phyloP scores from a whole-genome alignment of 2,113 vertebrate genomes.

The Gila orcuttii region DNA sequence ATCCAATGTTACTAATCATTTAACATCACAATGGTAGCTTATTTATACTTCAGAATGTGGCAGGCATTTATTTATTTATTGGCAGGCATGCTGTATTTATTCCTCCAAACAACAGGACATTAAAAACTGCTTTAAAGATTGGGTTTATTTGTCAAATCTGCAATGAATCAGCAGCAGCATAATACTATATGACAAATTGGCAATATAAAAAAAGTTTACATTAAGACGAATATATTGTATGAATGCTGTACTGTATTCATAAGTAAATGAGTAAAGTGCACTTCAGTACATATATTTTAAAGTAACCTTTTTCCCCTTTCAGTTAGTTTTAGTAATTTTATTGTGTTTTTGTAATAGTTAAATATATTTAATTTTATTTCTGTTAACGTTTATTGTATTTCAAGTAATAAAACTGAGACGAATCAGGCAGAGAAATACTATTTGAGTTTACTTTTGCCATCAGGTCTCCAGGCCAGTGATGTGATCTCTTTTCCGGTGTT shows the following conservation, averaged over 20 bases:
- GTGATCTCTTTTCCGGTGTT: slow-evolving; percentile 95
- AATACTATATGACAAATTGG: neutral
- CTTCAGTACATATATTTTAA: neutral
- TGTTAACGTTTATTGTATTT: neutral
- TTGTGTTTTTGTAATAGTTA: too few species aligned
- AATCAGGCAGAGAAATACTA: neutral
- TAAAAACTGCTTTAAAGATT: neutral
- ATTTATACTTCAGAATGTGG: neutral
- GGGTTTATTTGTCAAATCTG: neutral
- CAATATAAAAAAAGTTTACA: neutral
- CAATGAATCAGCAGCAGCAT: neutral
- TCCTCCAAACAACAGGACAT: neutral
- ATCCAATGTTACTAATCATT: slow-evolving; percentile 11
- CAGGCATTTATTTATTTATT: neutral
- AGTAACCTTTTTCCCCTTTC: too few species aligned
- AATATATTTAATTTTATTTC: neutral
- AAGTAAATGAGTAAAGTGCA: neutral
- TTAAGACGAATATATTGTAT: neutral
- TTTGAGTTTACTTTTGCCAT: slow-evolving; percentile 90
- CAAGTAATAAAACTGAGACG: neutral
- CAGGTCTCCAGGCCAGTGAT: slow-evolving; percentile 93
- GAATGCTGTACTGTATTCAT: neutral
- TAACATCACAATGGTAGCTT: neutral
- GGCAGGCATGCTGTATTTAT: neutral
- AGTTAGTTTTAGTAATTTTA: too few species aligned